A percentile compares a stretch with the other conserved stretches of the same genome.
phyloP scores from a whole-genome alignment of 2,113 vertebrate species.

The Mugil cephalus region DNA sequence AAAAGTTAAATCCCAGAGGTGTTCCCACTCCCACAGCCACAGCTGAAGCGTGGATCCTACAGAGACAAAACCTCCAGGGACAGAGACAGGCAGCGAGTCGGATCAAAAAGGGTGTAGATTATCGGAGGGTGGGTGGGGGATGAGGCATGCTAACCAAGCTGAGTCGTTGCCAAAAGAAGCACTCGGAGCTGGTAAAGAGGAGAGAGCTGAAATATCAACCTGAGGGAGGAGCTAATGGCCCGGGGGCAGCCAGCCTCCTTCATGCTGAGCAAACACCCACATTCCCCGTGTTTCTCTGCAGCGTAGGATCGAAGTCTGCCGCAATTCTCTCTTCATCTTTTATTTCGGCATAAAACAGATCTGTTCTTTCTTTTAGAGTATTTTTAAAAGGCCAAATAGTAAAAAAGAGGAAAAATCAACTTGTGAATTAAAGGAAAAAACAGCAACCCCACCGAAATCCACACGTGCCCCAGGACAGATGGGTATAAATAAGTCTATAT shows the following conservation, averaged over 20 bases:
- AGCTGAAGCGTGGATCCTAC: conserved; percentile 46
- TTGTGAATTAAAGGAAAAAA: conserved; percentile 32
- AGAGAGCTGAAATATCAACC: conserved; percentile 54
- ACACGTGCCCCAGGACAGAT: conserved; percentile 32
- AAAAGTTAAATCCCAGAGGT: conserved; percentile 36
- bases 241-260: conserved; percentile 33
- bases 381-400: conserved; percentile 2
- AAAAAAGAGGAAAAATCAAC: conserved; percentile 26
- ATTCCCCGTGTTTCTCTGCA: conserved; percentile 39
- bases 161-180: conserved; percentile 52
- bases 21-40: conserved; percentile 13
- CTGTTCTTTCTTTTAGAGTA: background rate
- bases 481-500: too few relatives aligned
- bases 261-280: conserved; percentile 58
- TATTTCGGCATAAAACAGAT: conserved; percentile 10
- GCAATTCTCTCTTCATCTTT: background rate
- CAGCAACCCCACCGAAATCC: conserved; percentile 38
- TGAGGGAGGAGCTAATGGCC: conserved; percentile 52
- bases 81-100: conserved; percentile 30
- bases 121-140: conserved; percentile 40
- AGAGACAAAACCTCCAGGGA: conserved; percentile 53
- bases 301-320: conserved; percentile 15
- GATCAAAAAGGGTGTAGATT: conserved; percentile 51
- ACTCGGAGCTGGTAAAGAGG: conserved; percentile 25
- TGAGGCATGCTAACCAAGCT: conserved; percentile 41